Percentiles rank a stretch among this genome's conserved stretches.
Evolutionary conservation across 2,113 vertebrate genomes (phyloP).

Genomic region (Tupaia chinensis): DNA sequence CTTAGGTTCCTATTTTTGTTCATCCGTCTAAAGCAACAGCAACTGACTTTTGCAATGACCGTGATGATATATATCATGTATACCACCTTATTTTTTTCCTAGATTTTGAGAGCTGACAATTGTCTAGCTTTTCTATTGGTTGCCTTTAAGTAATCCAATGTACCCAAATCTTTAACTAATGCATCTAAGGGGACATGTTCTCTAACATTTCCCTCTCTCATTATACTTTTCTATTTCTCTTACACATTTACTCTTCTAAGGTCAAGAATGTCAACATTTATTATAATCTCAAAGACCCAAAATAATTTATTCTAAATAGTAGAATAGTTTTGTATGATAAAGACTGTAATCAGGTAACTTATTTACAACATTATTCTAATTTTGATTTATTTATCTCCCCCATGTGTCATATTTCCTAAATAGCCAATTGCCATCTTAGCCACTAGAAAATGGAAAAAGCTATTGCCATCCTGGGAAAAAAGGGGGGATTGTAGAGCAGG

Average conservation of each 20-base stretch:
- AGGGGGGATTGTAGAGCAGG: background rate
- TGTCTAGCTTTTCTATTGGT: background rate
- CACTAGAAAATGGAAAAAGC: background rate
- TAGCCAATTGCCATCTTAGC: background rate
- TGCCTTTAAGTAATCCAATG: background rate
- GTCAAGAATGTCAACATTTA: background rate
- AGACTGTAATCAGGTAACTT: background rate
- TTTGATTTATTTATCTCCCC: slow-evolving; percentile 36
- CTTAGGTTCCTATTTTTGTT: background rate
- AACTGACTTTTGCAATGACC: background rate
- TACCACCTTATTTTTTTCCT: background rate
- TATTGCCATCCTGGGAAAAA: background rate
- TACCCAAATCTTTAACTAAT: background rate
- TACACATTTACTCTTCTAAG: background rate
- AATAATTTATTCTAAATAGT: slow-evolving; percentile 24
- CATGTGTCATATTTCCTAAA: background rate
- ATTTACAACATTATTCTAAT: slow-evolving; percentile 1
- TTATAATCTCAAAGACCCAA: background rate
- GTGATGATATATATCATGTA: background rate
- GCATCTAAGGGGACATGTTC: background rate
- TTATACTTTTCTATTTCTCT: background rate
- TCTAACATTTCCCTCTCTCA: background rate
- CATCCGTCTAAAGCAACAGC: background rate
- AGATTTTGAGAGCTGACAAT: slow-evolving; percentile 21
- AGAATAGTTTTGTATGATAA: slow-evolving; percentile 26